These are phyloP conservation scores for Chelonus insularis DNA, from an alignment of 1,140 invertebrate genomes.

Conservation along the genomic window DNA sequence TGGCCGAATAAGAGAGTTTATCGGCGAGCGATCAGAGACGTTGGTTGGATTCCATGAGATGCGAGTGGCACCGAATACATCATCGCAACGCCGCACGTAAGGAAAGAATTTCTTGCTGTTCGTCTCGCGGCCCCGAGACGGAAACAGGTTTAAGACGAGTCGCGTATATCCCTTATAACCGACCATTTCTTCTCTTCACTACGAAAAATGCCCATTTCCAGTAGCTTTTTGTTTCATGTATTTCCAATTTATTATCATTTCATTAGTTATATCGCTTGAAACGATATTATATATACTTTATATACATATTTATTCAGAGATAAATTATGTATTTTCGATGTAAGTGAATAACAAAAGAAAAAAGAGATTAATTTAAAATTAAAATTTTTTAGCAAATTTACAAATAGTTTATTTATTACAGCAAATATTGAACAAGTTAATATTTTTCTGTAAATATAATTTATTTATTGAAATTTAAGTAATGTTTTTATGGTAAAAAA, in stretches of 20 bases:
- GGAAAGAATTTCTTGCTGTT: conserved; percentile 36
- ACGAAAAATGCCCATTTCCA: conserved; percentile 22
- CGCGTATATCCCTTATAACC: conserved; percentile 16
- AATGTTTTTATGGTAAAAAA: too few relatives aligned
- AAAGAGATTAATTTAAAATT: too few relatives aligned
- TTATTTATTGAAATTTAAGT: too few relatives aligned
- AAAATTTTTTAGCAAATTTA: too few relatives aligned
- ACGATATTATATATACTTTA: not conserved
- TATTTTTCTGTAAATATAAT: too few relatives aligned
- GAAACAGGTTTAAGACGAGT: conserved; percentile 25
- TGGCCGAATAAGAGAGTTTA: conserved; percentile 25
- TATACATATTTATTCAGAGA: not conserved
- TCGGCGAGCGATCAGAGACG: conserved; percentile 22
- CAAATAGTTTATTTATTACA: too few relatives aligned
- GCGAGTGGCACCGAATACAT: conserved; percentile 40
- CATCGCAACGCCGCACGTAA: conserved; percentile 38
- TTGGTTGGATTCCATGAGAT: conserved; percentile 36
- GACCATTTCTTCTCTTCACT: not conserved
- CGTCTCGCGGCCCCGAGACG: conserved; percentile 32
- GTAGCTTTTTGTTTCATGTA: conserved; percentile 14
- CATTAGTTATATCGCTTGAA: not conserved
- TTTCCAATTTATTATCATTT: not conserved
- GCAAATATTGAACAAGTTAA: too few relatives aligned
- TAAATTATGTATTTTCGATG: not conserved
- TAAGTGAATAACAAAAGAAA: too few relatives aligned